Evolutionary conservation across 1,140 invertebrate species (phyloP), one percentile per base, ranked within the genome.

Genomic region (Goniozus legneri): DNA sequence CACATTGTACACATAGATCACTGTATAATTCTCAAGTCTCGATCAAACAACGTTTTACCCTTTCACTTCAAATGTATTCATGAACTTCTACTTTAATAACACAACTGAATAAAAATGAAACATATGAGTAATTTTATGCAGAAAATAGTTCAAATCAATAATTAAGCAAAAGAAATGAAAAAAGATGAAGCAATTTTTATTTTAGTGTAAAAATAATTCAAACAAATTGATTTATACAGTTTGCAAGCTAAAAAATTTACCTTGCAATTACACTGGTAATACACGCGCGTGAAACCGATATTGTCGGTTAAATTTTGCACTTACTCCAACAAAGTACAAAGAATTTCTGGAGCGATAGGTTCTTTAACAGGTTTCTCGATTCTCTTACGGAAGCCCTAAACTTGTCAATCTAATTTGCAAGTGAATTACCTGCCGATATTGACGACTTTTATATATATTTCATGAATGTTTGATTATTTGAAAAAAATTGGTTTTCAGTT

Each of bases 341-440:
- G 54, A 52, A 54, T 56, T 60, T 69, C 62, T 71, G 63, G 59
- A 51, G 47, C 53, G 43, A 49, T 31, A 50, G 41, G 35, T 52
- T 54, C 55, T 51, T 69, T 74, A 50, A 45, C 47, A 52, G 71
- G 62, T 51, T 74, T 74, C 70, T 49, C 63, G 56, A 74, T 68
- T 74, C 62, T 56, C 71, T 72, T 69, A 71, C 51, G 53, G 70
- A 74, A 72, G 62, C 69, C 71, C 59, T 59, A 54, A 62, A 60
- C 61, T 56, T 41, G 47, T 51, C 40, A 75, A 75, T 75, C 64
- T 65, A 72, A 75, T 75, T 71, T 68, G 54, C 42, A 43, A 40
- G 44, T 54, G 44, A 49, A 48, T 56, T 43, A 54, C 48, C 48
- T 56, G 48, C 51, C 49, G 44, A 58, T 60, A 59, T 49, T 13